Percentiles rank a stretch among this genome's conserved stretches.
phyloP scores from a whole-genome alignment of 35 echinoderm and acorn worm genomes.

The Ophiothrix spiculata region DNA sequence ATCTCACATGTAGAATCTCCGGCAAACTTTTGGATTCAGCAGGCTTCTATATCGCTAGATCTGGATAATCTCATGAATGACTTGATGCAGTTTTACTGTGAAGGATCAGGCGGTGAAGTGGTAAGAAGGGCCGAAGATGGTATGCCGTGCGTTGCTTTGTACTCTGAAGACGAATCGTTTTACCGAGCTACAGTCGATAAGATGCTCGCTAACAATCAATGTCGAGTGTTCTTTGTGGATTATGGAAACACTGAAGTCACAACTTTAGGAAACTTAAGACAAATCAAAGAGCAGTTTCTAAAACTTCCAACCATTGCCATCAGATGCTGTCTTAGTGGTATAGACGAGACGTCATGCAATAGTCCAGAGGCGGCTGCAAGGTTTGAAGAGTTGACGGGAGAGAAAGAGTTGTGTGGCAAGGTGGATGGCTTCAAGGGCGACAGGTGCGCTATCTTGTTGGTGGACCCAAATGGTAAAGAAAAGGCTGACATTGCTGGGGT shows the following conservation, averaged over 20 bases:
- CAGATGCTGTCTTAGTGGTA: conserved; percentile 59
- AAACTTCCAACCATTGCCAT: conserved; percentile 70
- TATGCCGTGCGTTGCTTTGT: conserved; percentile 64
- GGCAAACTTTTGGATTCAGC: conserved; percentile 76
- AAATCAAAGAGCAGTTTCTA: conserved; percentile 46
- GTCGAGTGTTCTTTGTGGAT: conserved; percentile 76
- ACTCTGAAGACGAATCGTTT: conserved; percentile 66
- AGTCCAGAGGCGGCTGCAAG: conserved; percentile 26
- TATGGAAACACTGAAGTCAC: conserved; percentile 76
- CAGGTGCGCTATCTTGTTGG: conserved; percentile 50
- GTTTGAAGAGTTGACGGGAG: conserved; percentile 67
- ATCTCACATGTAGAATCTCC: conserved; percentile 57
- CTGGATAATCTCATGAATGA: conserved; percentile 83
- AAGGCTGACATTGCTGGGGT: conserved; percentile 68
- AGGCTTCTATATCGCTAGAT: conserved; percentile 41
- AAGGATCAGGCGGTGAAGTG: background rate
- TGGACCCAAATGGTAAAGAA: conserved; percentile 68
- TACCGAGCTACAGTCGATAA: conserved; percentile 56
- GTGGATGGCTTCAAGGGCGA: conserved; percentile 48
- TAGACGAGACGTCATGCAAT: conserved; percentile 41
- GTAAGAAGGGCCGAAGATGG: conserved; percentile 20
- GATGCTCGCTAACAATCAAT: conserved; percentile 29
- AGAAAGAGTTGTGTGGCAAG: conserved; percentile 72
- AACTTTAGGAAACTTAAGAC: conserved; percentile 24
- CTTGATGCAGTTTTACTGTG: conserved; percentile 33